A percentile compares a stretch with the other conserved stretches of the same genome.
Conservation (phyloP, 2,113 vertebrate species). For the Atherinomorus stipes region DNA sequence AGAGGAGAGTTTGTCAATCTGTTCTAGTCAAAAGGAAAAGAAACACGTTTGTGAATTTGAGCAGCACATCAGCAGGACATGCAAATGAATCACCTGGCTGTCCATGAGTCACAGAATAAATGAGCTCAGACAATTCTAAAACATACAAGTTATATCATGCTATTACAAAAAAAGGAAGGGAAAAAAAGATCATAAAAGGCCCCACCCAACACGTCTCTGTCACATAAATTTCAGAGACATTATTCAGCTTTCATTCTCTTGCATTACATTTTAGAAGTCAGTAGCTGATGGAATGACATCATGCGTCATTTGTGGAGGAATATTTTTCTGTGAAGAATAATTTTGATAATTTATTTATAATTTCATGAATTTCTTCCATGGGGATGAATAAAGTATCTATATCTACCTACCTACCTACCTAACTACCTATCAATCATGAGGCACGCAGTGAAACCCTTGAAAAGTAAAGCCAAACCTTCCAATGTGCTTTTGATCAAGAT, state of each 20-base stretch:
- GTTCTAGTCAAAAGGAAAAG: slow-evolving; percentile 29
- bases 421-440: neutral
- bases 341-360: too few species aligned
- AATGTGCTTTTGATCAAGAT: neutral
- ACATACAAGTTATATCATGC: neutral
- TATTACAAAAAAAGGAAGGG: neutral
- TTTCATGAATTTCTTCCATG: too few species aligned
- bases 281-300: too few species aligned
- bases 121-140: neutral
- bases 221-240: neutral
- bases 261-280: too few species aligned
- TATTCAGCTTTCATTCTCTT: neutral
- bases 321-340: too few species aligned
- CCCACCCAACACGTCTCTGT: neutral
- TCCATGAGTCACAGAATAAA: slow-evolving; percentile 16
- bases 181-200: neutral
- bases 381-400: too few species aligned
- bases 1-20: slow-evolving; percentile 19
- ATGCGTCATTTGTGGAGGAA: too few species aligned
- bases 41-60: slow-evolving; percentile 12
- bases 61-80: slow-evolving; percentile 4
- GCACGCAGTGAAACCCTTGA: neutral
- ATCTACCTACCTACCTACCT: too few species aligned
- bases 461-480: neutral
- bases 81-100: slow-evolving; percentile 1